Evolutionary conservation across 2,113 vertebrate genomes (phyloP).

Genomic region (Rhizomys pruinosus): DNA sequence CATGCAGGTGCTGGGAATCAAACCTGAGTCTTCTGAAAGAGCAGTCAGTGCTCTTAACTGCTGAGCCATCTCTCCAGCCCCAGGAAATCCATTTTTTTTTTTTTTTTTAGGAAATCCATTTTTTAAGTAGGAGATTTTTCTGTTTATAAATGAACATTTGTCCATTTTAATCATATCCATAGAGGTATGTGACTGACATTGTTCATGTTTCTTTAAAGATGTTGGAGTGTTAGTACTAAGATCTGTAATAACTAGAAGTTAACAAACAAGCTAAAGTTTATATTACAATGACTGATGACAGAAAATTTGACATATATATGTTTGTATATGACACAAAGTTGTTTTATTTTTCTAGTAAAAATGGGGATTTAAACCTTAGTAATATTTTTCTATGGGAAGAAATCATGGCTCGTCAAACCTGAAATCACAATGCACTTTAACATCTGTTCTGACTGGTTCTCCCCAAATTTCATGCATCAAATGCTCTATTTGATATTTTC

Average conservation of each 20-base stretch:
- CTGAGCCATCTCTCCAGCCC: too few relatives aligned
- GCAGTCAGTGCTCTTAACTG: too few relatives aligned
- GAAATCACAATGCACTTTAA: slow-evolving; percentile 5
- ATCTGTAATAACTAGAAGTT: slow-evolving; percentile 28
- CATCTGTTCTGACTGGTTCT: not conserved
- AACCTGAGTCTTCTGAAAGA: too few relatives aligned
- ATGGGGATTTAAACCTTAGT: not conserved
- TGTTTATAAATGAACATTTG: not conserved
- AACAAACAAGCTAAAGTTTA: slow-evolving; percentile 17
- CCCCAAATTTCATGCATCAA: not conserved
- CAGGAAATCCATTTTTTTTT: too few relatives aligned
- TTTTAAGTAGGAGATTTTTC: not conserved
- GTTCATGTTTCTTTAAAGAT: not conserved
- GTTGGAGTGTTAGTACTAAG: not conserved
- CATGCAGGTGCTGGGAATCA: too few relatives aligned
- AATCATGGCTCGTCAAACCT: not conserved
- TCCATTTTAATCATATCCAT: not conserved
- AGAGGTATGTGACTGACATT: not conserved
- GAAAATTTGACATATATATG: not conserved
- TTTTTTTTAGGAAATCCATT: not conserved
- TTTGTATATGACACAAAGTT: not conserved
- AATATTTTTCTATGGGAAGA: not conserved
- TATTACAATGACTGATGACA: not conserved
- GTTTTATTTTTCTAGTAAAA: slow-evolving; percentile 11
- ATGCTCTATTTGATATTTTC: not conserved